phyloP scores from a whole-genome alignment of 2,113 vertebrate genomes.

The Progne subis region DNA sequence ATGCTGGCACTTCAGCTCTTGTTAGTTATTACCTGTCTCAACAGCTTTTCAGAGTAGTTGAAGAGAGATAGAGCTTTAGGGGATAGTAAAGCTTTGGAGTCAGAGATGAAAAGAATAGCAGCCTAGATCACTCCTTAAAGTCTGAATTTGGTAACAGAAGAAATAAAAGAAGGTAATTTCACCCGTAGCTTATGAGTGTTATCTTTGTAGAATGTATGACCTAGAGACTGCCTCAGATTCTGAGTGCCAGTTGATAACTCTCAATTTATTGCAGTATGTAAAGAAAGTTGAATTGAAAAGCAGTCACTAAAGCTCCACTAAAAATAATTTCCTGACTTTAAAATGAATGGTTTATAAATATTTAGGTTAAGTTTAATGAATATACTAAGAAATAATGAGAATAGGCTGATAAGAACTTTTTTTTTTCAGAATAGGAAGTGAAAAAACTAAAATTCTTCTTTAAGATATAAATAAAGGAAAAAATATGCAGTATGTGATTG shows the following conservation, averaged over 20 bases:
- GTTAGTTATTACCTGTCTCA: background rate
- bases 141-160: background rate
- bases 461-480: background rate
- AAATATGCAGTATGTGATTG: background rate
- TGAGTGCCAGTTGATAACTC: background rate
- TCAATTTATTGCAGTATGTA: background rate
- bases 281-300: background rate
- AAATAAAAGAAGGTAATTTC: background rate
- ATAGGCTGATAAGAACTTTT: background rate
- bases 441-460: background rate
- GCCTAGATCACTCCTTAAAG: background rate
- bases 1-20: background rate
- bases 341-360: background rate
- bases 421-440: background rate
- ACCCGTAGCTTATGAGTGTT: background rate
- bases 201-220: background rate
- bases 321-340: background rate
- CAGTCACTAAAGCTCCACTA: background rate
- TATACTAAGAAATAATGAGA: background rate
- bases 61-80: background rate
- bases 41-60: background rate
- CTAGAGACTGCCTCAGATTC: background rate
- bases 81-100: background rate
- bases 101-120: background rate
- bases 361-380: background rate